Base-by-base conservation (phyloP, 1,140 invertebrate species). In the Hermetia illucens region DNA sequence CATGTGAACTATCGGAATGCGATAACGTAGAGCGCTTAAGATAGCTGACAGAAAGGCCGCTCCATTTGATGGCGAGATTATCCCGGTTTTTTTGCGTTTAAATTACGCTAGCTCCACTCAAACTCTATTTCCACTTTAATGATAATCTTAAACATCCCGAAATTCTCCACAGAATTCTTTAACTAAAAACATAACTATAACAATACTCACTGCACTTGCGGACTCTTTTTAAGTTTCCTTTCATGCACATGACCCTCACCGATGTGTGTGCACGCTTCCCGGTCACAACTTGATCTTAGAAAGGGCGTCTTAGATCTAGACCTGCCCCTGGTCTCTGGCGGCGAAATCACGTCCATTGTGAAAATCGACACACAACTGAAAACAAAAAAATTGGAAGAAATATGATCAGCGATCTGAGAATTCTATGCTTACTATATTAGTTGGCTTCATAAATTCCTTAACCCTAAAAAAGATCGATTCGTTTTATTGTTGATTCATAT, bases 231-330 rank as follows among this genome's bases (percentile, higher is more conserved):
- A 9, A 58, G 45, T 17, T 50, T 54, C 21, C 52, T 55, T 21
- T 55, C 51, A 43, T 57, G 49, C 38, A 46, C 48, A 47, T 69
- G 65, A 5, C 51, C 52, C 22, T 70, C 67, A 5, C 60, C 64
- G 30, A 50, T 58, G 31, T 64, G 63, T 18, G 52, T 50, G 40
- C 64, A 65, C 33, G 62, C 63, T 44, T 70, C 68, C 41, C 63
- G 61, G 48, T 72, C 65, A 45, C 64, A 67, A 46, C 56, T 68
- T 36, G 66, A 66, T 40, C 62, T 62, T 29, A 70, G 47, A 49
- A 72, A 72, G 41, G 72, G 72, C 44, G 72, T 74, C 48, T 68
- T 71, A 17, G 72, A 74, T 35, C 72, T 65, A 43, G 71, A 74
- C 54, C 72, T 68, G 53, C 62, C 65, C 52, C 67, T 58, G 35